These are phyloP conservation scores for Crocidura indochinensis DNA, from an alignment of 2,797 vertebrate species.

Conservation along the genomic window DNA sequence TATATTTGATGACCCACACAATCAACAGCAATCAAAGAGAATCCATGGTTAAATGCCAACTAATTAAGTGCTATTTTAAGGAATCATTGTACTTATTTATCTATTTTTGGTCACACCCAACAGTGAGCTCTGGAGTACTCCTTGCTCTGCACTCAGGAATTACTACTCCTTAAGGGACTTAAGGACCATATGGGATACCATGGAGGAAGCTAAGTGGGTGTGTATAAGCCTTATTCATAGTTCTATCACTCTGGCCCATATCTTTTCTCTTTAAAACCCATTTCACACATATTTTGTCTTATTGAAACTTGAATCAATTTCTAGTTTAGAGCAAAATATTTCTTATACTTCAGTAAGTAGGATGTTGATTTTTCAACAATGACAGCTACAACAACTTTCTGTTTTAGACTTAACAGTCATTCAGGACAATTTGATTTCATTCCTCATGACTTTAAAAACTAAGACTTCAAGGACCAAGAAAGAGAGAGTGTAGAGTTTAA, in stretches of 20 bases:
- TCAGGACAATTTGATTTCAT: conserved; percentile 37
- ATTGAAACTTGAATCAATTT: conserved; percentile 41
- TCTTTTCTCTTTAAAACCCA: background rate
- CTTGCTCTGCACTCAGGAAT: too few species aligned
- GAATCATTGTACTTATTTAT: background rate
- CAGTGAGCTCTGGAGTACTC: too few species aligned
- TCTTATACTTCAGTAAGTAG: conserved; percentile 58
- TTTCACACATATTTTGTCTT: conserved; percentile 46
- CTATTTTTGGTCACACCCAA: too few species aligned
- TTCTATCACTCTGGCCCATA: too few species aligned
- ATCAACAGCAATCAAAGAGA: conserved; percentile 55
- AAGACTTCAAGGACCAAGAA: conserved; percentile 11
- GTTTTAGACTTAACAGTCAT: conserved; percentile 50
- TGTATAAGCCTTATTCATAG: too few species aligned
- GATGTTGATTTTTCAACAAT: conserved; percentile 65
- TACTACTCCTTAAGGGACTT: too few species aligned
- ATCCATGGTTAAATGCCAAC: conserved; percentile 66
- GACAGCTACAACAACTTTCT: conserved; percentile 34
- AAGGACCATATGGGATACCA: too few species aligned
- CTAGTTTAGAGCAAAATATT: conserved; percentile 62
- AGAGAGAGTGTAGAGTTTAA: too few species aligned
- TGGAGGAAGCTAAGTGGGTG: too few species aligned
- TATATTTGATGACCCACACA: conserved; percentile 68
- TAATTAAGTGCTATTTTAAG: conserved; percentile 51
- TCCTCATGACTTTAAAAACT: conserved; percentile 54